A percentile compares a stretch with the other conserved stretches of the same genome.
Conservation (phyloP, 64 coral and sea anemone genomes). For the Montipora sp. region DNA sequence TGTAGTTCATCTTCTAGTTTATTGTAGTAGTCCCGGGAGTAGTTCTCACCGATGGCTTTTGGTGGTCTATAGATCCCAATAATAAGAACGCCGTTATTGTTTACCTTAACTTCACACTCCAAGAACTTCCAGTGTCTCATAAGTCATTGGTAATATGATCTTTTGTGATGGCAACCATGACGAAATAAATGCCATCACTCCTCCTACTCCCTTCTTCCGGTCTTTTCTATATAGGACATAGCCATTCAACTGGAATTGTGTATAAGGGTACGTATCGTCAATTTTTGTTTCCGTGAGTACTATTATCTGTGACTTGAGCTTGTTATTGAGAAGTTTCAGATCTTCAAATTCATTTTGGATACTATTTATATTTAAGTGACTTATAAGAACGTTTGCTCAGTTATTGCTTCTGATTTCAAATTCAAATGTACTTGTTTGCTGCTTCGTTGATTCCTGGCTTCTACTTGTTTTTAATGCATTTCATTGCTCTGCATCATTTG, state of each 20-base stretch:
- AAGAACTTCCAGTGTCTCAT: too few species aligned
- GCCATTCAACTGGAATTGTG: background rate
- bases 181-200: too few species aligned
- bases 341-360: background rate
- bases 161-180: too few species aligned
- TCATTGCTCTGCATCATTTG: background rate
- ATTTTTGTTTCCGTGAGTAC: background rate
- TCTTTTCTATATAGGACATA: background rate
- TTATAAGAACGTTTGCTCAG: too few species aligned
- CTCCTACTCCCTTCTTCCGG: too few species aligned
- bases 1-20: too few species aligned
- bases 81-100: too few species aligned
- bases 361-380: background rate
- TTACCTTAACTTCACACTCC: too few species aligned
- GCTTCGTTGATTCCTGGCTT: background rate
- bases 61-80: too few species aligned
- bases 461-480: background rate
- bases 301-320: background rate
- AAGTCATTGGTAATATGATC: too few species aligned
- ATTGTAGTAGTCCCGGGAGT: too few species aligned
- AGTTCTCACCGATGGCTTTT: too few species aligned
- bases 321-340: background rate
- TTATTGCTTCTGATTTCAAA: slow-evolving; percentile 1
- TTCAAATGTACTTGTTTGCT: background rate
- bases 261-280: background rate